Conservation (phyloP, 2,888 invertebrate genomes). For the Cosmopolites sordidus region DNA sequence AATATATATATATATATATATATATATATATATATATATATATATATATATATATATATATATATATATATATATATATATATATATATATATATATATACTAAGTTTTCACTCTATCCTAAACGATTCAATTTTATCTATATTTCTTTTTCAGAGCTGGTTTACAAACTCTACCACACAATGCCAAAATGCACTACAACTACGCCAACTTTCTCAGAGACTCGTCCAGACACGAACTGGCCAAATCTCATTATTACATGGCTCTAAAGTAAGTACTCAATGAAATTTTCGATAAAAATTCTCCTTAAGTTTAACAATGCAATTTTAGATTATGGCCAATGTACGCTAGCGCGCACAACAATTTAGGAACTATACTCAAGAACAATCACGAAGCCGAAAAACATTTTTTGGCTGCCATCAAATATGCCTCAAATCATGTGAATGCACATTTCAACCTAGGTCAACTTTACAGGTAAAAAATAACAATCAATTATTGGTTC, state of each 20-base stretch:
- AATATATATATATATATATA: no score
- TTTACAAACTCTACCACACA: slow-evolving; percentile 72
- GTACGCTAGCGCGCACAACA: slow-evolving; percentile 84
- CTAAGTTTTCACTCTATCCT: no score
- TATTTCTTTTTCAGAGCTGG: slow-evolving; percentile 62
- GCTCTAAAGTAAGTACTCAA: slow-evolving; percentile 68
- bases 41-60: no score
- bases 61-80: no score
- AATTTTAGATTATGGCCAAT: slow-evolving; percentile 71
- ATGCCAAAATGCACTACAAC: slow-evolving; percentile 89
- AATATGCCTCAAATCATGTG: slow-evolving; percentile 70
- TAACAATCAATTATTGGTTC: no score
- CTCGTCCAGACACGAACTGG: slow-evolving; percentile 65
- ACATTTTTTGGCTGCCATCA: slow-evolving; percentile 71
- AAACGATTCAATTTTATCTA: no score
- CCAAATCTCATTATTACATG: slow-evolving; percentile 72
- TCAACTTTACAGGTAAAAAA: slow-evolving; percentile 73
- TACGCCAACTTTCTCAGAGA: slow-evolving; percentile 82
- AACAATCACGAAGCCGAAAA: slow-evolving; percentile 66
- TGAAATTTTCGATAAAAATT: no score
- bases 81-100: no score
- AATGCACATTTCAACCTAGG: slow-evolving; percentile 84
- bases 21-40: no score
- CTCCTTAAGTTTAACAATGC: slow-evolving; percentile 6
- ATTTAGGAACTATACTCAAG: slow-evolving; percentile 73